A percentile compares a stretch with the other conserved stretches of the same genome.
Evolutionary conservation across 2,113 vertebrate genomes (phyloP).

Genomic region (Cnemophilus loriae): DNA sequence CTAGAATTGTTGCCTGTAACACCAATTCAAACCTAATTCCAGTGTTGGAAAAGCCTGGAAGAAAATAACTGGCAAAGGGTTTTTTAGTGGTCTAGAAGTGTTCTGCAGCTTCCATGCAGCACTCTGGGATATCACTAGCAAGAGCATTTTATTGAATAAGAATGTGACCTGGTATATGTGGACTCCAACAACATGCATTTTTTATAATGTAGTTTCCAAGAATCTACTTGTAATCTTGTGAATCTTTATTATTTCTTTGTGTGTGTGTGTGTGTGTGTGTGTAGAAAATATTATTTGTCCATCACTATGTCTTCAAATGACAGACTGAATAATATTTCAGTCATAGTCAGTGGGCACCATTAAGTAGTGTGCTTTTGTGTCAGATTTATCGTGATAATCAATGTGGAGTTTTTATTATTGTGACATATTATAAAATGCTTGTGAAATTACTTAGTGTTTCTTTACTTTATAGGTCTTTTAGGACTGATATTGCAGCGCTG

Average conservation of each 20-base stretch:
- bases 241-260: not conserved
- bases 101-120: not conserved
- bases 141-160: not conserved
- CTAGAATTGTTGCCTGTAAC: rapidly evolving
- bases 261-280: too few species aligned
- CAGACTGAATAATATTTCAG: not conserved
- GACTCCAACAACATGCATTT: not conserved
- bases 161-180: not conserved
- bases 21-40: not conserved
- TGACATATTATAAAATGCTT: not conserved
- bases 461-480: not conserved
- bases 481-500: not conserved
- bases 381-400: not conserved
- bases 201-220: not conserved
- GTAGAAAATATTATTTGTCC: not conserved
- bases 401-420: not conserved
- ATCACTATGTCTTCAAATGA: not conserved
- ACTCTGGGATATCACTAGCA: not conserved
- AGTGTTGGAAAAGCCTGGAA: not conserved
- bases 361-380: not conserved
- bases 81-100: not conserved
- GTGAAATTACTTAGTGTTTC: not conserved
- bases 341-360: not conserved
- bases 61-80: not conserved
- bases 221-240: not conserved